Base-by-base conservation (phyloP, 2,797 vertebrate species). In the Argentina silus region DNA sequence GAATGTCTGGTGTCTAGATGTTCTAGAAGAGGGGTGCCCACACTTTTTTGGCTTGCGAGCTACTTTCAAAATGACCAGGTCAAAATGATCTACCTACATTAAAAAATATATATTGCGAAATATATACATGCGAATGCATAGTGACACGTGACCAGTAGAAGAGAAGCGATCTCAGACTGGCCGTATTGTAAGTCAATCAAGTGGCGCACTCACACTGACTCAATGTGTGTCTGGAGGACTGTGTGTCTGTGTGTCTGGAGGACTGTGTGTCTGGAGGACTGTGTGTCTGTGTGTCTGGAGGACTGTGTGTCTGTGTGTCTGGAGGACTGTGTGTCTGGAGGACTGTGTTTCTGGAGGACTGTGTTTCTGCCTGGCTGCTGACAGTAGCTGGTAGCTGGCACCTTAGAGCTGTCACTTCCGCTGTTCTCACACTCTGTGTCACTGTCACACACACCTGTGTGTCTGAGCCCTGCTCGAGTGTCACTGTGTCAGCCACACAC, bases 311-410 rank as follows among this genome's bases (percentile, higher is more conserved):
- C 36, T 42, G 36, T 47, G 45, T 44, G 36, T 44, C 53, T 55
- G 21, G 51, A 44, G 11, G 23, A 27, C 55, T 36, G 44, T 17
- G 19, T 6, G 14, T 53, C 50, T 56, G 53, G 53, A 15, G n/a
- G 53, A 3, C 27, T 36, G 27, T 36, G 27, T 36, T 1, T 36
- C 27, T 36, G 27, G 4, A 59, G 23, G 11, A 8, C 60, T 42
- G 19, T n/a, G n/a, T 19, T 43, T 19, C 42, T 12, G 43, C 6
- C 44, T 47, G 53, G 21, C 61, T 62, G 74, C 69, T 81, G 87
- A 80, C 78, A 79, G 78, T 36, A 10, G 66, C 27, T 17, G 66
- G 50, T 56, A 42, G 27, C 66, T 68, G 15, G 73, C 74, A 78
- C 69, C 56, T 61, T 44, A 27, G 57, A 44, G 10, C 19, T 48